Evolutionary conservation across 2,113 vertebrate species (phyloP), one percentile per base, ranked within the genome.

Genomic region (Pholis gunnellus): DNA sequence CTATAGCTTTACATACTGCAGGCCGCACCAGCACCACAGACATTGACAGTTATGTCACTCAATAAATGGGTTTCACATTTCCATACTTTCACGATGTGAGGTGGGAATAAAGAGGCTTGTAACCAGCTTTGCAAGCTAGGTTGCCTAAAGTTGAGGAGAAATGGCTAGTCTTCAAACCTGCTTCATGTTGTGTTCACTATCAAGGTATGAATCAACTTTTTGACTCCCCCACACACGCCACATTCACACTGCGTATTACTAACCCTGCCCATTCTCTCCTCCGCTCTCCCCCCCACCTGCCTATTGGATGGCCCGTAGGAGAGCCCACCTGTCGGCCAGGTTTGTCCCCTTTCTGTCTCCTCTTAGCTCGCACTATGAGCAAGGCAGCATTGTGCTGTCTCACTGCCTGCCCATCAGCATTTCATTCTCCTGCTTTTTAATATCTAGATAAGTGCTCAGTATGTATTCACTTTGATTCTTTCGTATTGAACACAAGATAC

Each of bases 241-340:
- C 82, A 34, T 85, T 87, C 90, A 93, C 88, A 69, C 81, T 90
- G 11, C 63, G 20, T 86, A 78, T 93, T 87, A 95, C 95, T 96
- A 96, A 96, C 88, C 93, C 88, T 95, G 92, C 94, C 94, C 92
- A 78, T 95, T 96, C 94, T 96, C 93, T 95, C 95, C 93, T 92
- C 90, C 93, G 88, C 88, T 92, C 90, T 93, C 92, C 91, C 91
- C 88, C 93, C 89, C 91, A 92, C 94, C 94, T 94, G 93, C 94
- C 94, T 93, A 87, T 91, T 93, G 95, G 95, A 95, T 78, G 95
- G 92, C 93, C 93, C 56, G 64, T 93, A 95, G 95, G 94, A 91
- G 95, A 95, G 90, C 93, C 95, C 79, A 89, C 93, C 91, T 94
- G 93, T 93, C 95, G 91, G 94, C 94, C 91, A 95, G 95, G 95